Conservation (phyloP, 2,113 vertebrate species). For the Bos javanicus region DNA sequence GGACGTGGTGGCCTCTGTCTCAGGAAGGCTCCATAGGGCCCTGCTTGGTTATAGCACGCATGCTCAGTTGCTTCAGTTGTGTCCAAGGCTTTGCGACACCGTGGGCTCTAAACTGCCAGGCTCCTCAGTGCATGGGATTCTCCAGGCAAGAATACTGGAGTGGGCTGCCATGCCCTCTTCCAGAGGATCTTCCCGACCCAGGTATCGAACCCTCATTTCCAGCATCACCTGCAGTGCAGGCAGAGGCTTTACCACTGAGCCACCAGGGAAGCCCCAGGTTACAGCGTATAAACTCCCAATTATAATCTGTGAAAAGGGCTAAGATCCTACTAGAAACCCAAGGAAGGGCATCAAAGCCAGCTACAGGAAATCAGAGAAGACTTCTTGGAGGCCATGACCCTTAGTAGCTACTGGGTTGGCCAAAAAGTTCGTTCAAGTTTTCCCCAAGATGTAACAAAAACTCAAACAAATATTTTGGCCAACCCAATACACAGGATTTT, state of each 20-base stretch:
- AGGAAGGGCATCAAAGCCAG: background rate
- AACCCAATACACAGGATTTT: background rate
- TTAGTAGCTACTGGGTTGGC: background rate
- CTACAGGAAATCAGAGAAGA: background rate
- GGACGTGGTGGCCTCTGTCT: background rate
- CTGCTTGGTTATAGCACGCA: background rate
- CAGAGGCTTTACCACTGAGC: background rate
- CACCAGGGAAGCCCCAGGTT: background rate
- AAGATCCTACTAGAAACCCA: background rate
- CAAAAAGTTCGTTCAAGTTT: background rate
- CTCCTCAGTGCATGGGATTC: background rate
- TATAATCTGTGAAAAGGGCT: background rate
- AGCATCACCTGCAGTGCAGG: background rate
- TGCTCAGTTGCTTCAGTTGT: background rate
- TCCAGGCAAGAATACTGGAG: background rate
- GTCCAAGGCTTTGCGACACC: no score
- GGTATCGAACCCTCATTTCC: background rate
- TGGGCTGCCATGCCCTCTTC: background rate
- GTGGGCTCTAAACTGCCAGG: background rate
- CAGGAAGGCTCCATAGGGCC: background rate
- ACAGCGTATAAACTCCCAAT: background rate
- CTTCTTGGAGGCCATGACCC: background rate
- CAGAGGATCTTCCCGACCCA: background rate
- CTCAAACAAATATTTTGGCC: background rate
- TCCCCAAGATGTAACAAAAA: background rate